phyloP scores from a whole-genome alignment of 2,113 vertebrate species.

The Lutjanus erythropterus region DNA sequence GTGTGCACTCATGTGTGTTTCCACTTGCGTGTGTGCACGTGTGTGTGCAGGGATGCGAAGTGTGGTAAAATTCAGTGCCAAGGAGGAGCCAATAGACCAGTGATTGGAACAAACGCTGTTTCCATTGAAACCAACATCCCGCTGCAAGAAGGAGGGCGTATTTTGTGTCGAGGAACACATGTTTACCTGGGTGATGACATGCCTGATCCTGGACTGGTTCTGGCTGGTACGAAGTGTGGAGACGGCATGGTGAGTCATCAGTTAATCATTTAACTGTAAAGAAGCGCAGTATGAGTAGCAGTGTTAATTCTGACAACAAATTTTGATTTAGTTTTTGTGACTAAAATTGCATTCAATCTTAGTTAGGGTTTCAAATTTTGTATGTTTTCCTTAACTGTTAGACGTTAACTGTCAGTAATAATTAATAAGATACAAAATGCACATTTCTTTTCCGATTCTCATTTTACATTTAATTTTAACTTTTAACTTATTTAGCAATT shows the following conservation, averaged over 20 bases:
- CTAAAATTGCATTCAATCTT: too few species aligned
- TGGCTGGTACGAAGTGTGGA: constrained; percentile 95
- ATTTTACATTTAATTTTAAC: too few species aligned
- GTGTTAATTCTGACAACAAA: too few species aligned
- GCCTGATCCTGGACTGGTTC: constrained; percentile 97
- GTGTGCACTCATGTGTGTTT: neutral
- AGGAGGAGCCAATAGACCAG: constrained; percentile 95
- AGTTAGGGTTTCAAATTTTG: too few species aligned
- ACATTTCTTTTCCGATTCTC: too few species aligned
- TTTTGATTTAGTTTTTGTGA: neutral
- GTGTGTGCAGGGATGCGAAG: constrained; percentile 90
- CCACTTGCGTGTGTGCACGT: neutral
- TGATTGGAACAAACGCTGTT: constrained; percentile 98
- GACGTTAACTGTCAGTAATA: too few species aligned
- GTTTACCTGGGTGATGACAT: constrained; percentile 98
- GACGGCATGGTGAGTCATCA: constrained; percentile 90
- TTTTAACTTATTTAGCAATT: too few species aligned
- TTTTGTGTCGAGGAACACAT: constrained; percentile 96
- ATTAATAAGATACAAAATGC: too few species aligned
- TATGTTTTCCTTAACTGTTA: too few species aligned
- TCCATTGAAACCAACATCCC: constrained; percentile 99
- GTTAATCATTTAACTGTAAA: neutral
- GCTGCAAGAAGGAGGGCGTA: constrained; percentile 93
- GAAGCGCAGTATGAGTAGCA: too few species aligned
- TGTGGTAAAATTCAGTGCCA: constrained; percentile 99